These are phyloP conservation scores for Cebidichthys violaceus DNA, from an alignment of 2,113 vertebrate genomes.

Conservation along the genomic window DNA sequence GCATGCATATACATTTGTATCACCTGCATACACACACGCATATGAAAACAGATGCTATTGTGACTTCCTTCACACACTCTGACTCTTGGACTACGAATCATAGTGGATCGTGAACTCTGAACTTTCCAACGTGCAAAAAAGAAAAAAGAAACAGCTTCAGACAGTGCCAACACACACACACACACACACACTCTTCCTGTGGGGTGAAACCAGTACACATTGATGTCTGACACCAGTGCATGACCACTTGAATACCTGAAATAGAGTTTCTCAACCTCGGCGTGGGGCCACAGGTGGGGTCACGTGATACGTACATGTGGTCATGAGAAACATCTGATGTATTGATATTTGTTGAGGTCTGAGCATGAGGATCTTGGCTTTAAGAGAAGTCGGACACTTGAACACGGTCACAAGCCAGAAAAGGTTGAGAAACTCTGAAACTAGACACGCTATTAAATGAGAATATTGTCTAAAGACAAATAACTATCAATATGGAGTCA, in stretches of 20 bases:
- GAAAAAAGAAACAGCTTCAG: constrained; percentile 19
- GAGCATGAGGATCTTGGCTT: background rate
- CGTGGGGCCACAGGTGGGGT: background rate
- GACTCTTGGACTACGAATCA: constrained; percentile 11
- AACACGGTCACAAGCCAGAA: background rate
- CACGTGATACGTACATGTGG: background rate
- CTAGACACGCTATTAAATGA: background rate
- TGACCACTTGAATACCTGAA: background rate
- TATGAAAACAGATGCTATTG: constrained; percentile 4
- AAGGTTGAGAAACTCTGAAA: constrained; percentile 20
- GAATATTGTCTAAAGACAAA: background rate
- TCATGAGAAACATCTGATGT: background rate
- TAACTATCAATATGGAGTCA: background rate
- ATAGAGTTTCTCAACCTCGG: constrained; percentile 30
- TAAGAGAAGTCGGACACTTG: background rate
- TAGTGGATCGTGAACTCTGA: constrained; percentile 24
- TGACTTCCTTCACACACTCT: background rate
- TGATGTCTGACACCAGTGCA: background rate
- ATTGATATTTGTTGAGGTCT: background rate
- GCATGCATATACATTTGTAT: constrained; percentile 1
- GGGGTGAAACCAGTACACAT: background rate
- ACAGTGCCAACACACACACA: background rate
- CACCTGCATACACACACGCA: background rate
- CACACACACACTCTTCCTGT: constrained; percentile 16
- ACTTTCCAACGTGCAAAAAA: constrained; percentile 64